A percentile compares a stretch with the other conserved stretches of the same genome.
Conservation (phyloP, 2,113 vertebrate genomes). For the Bagarius yarrelli region DNA sequence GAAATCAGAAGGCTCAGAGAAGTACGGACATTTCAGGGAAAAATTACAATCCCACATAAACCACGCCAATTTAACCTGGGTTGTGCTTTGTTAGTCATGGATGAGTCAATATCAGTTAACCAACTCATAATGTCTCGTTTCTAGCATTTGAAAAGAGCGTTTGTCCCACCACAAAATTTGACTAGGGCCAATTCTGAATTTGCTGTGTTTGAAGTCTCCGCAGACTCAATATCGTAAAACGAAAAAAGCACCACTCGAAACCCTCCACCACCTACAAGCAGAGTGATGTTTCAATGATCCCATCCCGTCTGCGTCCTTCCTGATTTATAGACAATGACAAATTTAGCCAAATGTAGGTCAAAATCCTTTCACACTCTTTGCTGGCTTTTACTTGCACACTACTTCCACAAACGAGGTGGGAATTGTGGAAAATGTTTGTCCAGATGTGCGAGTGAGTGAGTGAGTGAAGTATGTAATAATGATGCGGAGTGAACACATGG, state of each 20-base stretch:
- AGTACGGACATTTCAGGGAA: constrained; percentile 14
- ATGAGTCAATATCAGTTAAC: constrained; percentile 54
- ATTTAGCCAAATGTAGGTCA: constrained; percentile 13
- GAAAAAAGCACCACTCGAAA: constrained; percentile 16
- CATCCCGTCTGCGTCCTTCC: background rate
- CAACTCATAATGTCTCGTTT: constrained; percentile 43
- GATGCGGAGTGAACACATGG: constrained; percentile 18
- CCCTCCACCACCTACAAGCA: background rate
- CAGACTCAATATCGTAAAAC: constrained; percentile 41
- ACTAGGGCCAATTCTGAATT: constrained; percentile 13
- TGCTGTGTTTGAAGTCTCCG: constrained; percentile 15
- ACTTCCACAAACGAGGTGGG: constrained; percentile 6
- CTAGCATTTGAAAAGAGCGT: constrained; percentile 28
- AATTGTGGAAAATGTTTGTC: constrained; percentile 25
- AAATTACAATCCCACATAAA: constrained; percentile 35
- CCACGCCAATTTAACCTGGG: constrained; percentile 35
- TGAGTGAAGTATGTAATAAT: constrained; percentile 19
- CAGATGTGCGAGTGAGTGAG: background rate
- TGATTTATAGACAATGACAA: constrained; percentile 11
- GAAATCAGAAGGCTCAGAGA: background rate
- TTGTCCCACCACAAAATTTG: constrained; percentile 23
- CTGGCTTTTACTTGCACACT: background rate
- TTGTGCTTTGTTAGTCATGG: constrained; percentile 45
- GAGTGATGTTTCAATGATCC: constrained; percentile 18
- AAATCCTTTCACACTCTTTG: background rate